Base-by-base conservation (phyloP, 1,140 invertebrate species). In the Drosophila punjabiensis region DNA sequence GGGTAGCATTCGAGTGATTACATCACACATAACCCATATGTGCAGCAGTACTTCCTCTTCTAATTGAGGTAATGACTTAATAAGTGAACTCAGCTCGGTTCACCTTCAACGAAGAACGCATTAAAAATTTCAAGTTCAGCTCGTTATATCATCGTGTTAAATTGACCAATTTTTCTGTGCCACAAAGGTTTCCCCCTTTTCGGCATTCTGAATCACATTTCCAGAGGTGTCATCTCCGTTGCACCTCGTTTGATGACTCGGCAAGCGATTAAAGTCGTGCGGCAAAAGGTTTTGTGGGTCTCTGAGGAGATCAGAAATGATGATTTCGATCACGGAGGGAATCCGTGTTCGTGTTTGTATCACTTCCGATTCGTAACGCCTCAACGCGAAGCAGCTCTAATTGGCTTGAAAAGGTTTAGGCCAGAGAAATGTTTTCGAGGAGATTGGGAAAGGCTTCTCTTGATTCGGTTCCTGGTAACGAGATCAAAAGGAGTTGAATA, bases 161-260 rank as follows among this genome's bases (percentile, higher is more conserved):
- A 89, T 88, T 74, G 68, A 81, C 86, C 85, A 62, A 71, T 79
- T 84, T 71, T 48, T 58, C 47, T 68, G 64, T 78, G 59, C 59
- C 52, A 8, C 35, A 13, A 32, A 52, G 41, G 73, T 37, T 16
- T 32, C 11, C 33, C 43, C 48, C 39, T 41, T 50, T 39, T 48
- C 61, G 28, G 30, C 16, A 20, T 55, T 53, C 55, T 39, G 62
- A 50, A 55, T 73, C 39, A 62, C 61, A 87, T 87, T 67, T 79
- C 58, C 73, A n/a, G 59, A 89, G 85, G 85, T 89, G 85, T 89
- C 82, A 90, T 90, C 71, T 75, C 74, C 32, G 79, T 66, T 80
- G 79, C 85, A 90, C 86, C 86, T 90, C 61, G 82, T 79, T 78
- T 82, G 70, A 89, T 90, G 85, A 89, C 85, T 84, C 77, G 60